phyloP scores from a whole-genome alignment of 2,113 vertebrate species.

The Aythya baeri region DNA sequence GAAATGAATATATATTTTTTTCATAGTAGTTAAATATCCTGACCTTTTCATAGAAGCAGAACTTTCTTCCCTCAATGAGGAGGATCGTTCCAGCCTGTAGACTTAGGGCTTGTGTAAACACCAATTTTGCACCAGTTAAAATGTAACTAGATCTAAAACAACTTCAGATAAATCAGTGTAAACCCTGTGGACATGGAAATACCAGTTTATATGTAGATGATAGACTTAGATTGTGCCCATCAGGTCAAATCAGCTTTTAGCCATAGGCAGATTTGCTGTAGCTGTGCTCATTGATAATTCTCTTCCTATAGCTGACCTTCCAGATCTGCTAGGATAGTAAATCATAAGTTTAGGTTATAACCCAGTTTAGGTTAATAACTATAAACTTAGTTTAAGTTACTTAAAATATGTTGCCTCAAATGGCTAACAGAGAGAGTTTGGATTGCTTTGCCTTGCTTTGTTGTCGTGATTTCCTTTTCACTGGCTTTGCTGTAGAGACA shows the following conservation, averaged over 20 bases:
- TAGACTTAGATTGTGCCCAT: not conserved
- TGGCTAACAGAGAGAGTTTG: not conserved
- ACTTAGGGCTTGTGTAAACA: conserved; percentile 2
- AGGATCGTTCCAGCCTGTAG: not conserved
- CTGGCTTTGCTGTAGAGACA: not conserved
- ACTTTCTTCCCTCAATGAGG: not conserved
- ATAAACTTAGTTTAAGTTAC: not conserved
- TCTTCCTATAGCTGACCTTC: not conserved
- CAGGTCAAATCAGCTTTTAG: not conserved
- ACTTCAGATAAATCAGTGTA: not conserved
- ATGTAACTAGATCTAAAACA: conserved; percentile 32
- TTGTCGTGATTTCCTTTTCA: not conserved
- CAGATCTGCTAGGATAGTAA: not conserved
- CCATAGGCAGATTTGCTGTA: not conserved
- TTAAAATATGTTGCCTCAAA: not conserved
- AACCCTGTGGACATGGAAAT: not conserved
- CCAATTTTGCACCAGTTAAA: conserved; percentile 16
- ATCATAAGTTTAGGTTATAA: not conserved
- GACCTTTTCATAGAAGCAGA: not conserved
- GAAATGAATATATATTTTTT: not conserved
- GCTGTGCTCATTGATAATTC: not conserved
- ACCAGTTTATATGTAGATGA: not conserved
- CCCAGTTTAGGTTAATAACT: not conserved
- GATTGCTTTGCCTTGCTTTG: not conserved
- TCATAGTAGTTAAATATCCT: not conserved